A percentile compares a stretch with the other conserved stretches of the same genome.
Evolutionary conservation across 2,888 invertebrate species (phyloP).

Genomic region (Gonocerus acuteangulatus): DNA sequence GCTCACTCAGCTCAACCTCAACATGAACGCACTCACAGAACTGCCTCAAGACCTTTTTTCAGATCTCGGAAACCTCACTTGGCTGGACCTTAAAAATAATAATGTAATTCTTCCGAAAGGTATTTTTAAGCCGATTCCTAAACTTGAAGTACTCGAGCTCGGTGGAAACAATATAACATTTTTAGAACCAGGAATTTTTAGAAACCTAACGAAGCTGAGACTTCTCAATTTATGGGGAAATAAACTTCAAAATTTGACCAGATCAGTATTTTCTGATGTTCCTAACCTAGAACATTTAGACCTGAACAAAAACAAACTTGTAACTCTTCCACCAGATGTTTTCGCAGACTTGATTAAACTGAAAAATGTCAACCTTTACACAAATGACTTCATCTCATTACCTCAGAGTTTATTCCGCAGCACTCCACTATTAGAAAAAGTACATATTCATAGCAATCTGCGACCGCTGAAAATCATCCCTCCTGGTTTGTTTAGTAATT

Average conservation of each 20-base stretch:
- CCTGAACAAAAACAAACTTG: constrained; percentile 58
- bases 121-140: constrained; percentile 44
- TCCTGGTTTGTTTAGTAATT: constrained; percentile 52
- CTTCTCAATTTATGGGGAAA: constrained; percentile 64
- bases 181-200: constrained; percentile 55
- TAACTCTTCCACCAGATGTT: constrained; percentile 52
- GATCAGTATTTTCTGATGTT: constrained; percentile 56
- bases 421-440: constrained; percentile 47
- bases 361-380: constrained; percentile 52
- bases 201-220: constrained; percentile 52
- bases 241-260: constrained; percentile 54
- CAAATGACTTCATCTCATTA: constrained; percentile 58
- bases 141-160: constrained; percentile 55
- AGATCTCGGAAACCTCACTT: constrained; percentile 52
- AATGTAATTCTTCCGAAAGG: constrained; percentile 51
- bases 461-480: constrained; percentile 52
- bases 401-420: constrained; percentile 53
- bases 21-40: constrained; percentile 54
- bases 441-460: constrained; percentile 41
- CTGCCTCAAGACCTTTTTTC: constrained; percentile 56
- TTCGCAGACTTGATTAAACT: constrained; percentile 57
- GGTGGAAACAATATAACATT: constrained; percentile 57
- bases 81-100: constrained; percentile 57
- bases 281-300: constrained; percentile 58
- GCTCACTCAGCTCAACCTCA: constrained; percentile 51